Percentiles rank a stretch among this genome's conserved stretches.
Evolutionary conservation across 1,140 invertebrate species (phyloP).

Genomic region (Formica exsecta): DNA sequence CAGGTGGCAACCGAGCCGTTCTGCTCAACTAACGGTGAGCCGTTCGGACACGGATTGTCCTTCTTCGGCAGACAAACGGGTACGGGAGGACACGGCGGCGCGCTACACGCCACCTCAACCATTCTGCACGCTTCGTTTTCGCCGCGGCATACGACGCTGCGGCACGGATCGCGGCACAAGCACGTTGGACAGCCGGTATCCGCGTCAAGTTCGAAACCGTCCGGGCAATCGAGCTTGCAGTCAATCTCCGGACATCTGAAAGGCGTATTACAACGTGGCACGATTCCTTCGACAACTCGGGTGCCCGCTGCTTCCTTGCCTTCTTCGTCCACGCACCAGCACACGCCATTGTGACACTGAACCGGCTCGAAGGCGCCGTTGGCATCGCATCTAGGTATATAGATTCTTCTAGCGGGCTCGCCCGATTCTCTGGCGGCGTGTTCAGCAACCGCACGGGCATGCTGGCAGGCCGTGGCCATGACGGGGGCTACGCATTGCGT

Average conservation of each 20-base stretch:
- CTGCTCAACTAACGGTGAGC: constrained; percentile 88
- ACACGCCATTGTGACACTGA: constrained; percentile 93
- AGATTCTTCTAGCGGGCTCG: constrained; percentile 90
- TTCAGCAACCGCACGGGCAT: constrained; percentile 89
- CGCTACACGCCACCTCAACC: constrained; percentile 87
- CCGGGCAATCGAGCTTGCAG: constrained; percentile 89
- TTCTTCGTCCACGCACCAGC: constrained; percentile 96
- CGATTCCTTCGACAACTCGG: constrained; percentile 81
- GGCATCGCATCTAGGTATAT: constrained; percentile 92
- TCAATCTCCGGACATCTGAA: constrained; percentile 88
- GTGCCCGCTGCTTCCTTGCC: constrained; percentile 92
- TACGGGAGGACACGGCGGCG: constrained; percentile 91
- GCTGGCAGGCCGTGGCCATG: constrained; percentile 93
- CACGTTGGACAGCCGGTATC: constrained; percentile 91
- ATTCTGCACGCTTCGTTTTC: constrained; percentile 90
- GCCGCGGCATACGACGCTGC: constrained; percentile 90
- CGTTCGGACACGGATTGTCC: constrained; percentile 91
- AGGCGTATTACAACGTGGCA: constrained; percentile 84
- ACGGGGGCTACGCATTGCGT: constrained; percentile 92
- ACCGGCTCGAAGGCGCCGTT: constrained; percentile 92
- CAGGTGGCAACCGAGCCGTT: constrained; percentile 89
- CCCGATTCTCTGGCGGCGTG: constrained; percentile 92
- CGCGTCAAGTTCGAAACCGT: constrained; percentile 90
- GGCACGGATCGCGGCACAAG: constrained; percentile 92
- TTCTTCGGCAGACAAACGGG: constrained; percentile 92